These are phyloP conservation scores for Thecophora atra DNA, from an alignment of 2,888 invertebrate genomes.

Conservation along the genomic window DNA sequence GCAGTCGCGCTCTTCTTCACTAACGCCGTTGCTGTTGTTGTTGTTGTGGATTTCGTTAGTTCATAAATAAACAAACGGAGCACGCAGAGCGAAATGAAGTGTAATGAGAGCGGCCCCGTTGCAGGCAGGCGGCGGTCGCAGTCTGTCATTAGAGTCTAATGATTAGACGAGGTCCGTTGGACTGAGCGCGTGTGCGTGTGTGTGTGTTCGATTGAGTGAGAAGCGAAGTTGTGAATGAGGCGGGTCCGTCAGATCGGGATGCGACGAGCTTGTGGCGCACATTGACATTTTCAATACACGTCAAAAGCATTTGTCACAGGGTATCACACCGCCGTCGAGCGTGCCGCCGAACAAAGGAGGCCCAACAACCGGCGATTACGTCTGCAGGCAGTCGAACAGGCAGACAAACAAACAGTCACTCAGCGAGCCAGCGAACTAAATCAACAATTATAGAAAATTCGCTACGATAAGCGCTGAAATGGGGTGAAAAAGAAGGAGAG, in stretches of 20 bases:
- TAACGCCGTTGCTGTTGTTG: constrained; percentile 7
- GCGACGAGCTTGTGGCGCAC: background rate
- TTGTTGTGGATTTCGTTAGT: background rate
- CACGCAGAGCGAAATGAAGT: background rate
- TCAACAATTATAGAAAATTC: constrained; percentile 56
- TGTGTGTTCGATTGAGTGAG: background rate
- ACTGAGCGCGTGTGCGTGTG: background rate
- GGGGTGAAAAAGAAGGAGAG: background rate
- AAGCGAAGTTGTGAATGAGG: background rate
- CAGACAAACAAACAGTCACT: background rate
- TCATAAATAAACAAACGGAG: constrained; percentile 4
- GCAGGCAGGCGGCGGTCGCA: background rate
- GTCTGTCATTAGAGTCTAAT: background rate
- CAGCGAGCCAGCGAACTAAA: constrained; percentile 53
- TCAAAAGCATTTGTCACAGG: constrained; percentile 42
- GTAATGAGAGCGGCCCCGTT: background rate
- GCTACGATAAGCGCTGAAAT: constrained; percentile 25
- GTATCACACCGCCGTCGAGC: constrained; percentile 30
- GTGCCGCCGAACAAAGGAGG: background rate
- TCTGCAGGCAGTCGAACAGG: background rate
- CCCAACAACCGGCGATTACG: background rate
- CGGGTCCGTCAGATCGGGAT: background rate
- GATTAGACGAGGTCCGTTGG: background rate
- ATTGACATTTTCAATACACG: constrained; percentile 41
- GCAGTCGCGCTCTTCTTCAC: background rate